phyloP scores from a whole-genome alignment of 1,140 invertebrate species.

The Leptinotarsa undecemlineata region DNA sequence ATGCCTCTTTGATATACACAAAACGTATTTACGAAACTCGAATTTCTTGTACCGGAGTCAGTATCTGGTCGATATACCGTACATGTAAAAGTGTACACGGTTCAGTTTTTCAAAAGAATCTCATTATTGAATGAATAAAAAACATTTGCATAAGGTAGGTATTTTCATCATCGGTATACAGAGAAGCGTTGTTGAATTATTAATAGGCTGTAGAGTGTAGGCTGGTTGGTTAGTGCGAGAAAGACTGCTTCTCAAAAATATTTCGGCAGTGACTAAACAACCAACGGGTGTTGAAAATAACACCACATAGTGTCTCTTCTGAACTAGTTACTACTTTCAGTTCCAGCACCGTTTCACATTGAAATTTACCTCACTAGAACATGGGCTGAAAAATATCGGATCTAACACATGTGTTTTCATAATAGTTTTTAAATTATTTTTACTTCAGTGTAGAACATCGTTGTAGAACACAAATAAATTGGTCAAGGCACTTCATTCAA shows the following conservation, averaged over 20 bases:
- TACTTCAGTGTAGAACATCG: no score
- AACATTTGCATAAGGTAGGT: slow-evolving; percentile 21
- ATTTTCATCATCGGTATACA: slow-evolving; percentile 25
- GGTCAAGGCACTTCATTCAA: no score
- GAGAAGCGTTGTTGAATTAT: slow-evolving; percentile 22
- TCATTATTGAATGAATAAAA: slow-evolving; percentile 23
- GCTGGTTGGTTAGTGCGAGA: slow-evolving; percentile 1
- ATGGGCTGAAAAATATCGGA: no score
- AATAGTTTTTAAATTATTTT: no score
- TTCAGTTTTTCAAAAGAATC: slow-evolving; percentile 20
- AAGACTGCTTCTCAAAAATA: slow-evolving; percentile 7
- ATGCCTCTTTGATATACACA: slow-evolving; percentile 23
- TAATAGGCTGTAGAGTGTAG: slow-evolving; percentile 16
- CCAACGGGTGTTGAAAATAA: background rate
- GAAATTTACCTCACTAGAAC: no score
- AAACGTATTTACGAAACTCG: slow-evolving; percentile 24
- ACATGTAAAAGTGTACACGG: background rate
- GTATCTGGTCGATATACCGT: slow-evolving; percentile 20
- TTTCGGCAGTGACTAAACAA: slow-evolving; percentile 1
- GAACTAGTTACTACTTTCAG: no score
- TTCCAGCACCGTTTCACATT: no score
- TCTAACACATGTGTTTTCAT: no score
- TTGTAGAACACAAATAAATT: no score
- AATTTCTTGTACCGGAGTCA: slow-evolving; percentile 31
- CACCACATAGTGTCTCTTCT: no score